Evolutionary conservation across 1,140 invertebrate species (phyloP).

Genomic region (Ceratina japonica): DNA sequence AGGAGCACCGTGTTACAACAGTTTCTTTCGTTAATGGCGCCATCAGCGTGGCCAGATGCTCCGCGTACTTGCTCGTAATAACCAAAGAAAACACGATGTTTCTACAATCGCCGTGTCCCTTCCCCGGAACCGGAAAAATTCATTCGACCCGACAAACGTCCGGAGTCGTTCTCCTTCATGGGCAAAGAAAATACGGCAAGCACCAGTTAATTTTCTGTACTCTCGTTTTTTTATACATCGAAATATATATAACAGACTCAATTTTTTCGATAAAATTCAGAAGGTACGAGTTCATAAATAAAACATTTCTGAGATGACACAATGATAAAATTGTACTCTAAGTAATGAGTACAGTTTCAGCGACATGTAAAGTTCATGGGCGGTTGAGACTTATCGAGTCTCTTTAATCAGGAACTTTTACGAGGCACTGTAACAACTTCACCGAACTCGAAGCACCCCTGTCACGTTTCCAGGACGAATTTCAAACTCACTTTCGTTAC

Average conservation of each 20-base stretch:
- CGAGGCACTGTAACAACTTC: constrained; percentile 5
- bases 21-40: constrained; percentile 49
- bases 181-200: not conserved
- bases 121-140: constrained; percentile 41
- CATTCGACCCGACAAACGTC: constrained; percentile 4
- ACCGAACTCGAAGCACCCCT: not conserved
- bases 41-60: constrained; percentile 50
- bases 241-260: not conserved
- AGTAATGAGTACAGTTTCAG: too few relatives aligned
- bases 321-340: too few relatives aligned
- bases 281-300: too few relatives aligned
- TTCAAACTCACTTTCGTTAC: not conserved
- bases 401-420: constrained; percentile 50
- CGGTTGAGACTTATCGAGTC: not conserved
- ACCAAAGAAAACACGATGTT: constrained; percentile 23
- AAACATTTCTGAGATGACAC: too few relatives aligned
- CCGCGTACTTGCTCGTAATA: constrained; percentile 36
- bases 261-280: too few relatives aligned
- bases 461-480: not conserved
- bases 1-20: constrained; percentile 40
- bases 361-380: not conserved
- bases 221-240: too few relatives aligned
- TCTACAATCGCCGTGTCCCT: constrained; percentile 8
- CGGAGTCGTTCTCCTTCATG: not conserved
- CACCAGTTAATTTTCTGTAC: not conserved